Percentiles rank a stretch among this genome's conserved stretches.
These are phyloP conservation scores for Etheostoma spectabile DNA, from an alignment of 2,113 vertebrate genomes.

Conservation along the genomic window DNA sequence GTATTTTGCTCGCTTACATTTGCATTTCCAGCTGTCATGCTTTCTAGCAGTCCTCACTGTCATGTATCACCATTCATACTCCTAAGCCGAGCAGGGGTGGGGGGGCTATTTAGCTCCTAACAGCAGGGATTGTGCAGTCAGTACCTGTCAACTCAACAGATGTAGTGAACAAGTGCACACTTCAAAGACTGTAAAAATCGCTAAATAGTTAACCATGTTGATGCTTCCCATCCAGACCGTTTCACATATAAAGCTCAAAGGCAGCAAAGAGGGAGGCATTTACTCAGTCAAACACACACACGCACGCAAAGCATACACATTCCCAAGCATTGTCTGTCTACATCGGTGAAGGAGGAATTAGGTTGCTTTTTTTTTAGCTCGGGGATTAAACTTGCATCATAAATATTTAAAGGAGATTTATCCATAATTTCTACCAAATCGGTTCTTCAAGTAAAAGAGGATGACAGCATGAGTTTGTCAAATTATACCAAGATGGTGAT, in stretches of 20 bases:
- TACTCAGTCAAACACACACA: background rate
- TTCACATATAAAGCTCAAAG: slow-evolving; percentile 23
- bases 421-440: slow-evolving; percentile 48
- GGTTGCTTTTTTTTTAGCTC: slow-evolving; percentile 42
- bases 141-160: slow-evolving; percentile 52
- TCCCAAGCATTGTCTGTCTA: slow-evolving; percentile 47
- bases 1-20: slow-evolving; percentile 4
- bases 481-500: slow-evolving; percentile 5
- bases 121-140: slow-evolving; percentile 30
- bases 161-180: slow-evolving; percentile 36
- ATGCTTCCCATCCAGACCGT: slow-evolving; percentile 18
- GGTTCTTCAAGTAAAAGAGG: slow-evolving; percentile 48
- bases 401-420: slow-evolving; percentile 70
- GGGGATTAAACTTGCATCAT: slow-evolving; percentile 67
- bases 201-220: slow-evolving; percentile 12
- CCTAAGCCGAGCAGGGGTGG: background rate
- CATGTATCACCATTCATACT: slow-evolving; percentile 19
- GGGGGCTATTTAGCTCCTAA: slow-evolving; percentile 5
- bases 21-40: slow-evolving; percentile 30
- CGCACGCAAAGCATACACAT: background rate
- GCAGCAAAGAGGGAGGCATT: background rate
- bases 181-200: slow-evolving; percentile 21
- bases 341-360: slow-evolving; percentile 61
- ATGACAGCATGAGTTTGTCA: slow-evolving; percentile 34
- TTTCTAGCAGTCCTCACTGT: slow-evolving; percentile 10